Evolutionary conservation across 2,797 vertebrate species (phyloP), one percentile per base, ranked within the genome.

Genomic region (Anguilla anguilla): DNA sequence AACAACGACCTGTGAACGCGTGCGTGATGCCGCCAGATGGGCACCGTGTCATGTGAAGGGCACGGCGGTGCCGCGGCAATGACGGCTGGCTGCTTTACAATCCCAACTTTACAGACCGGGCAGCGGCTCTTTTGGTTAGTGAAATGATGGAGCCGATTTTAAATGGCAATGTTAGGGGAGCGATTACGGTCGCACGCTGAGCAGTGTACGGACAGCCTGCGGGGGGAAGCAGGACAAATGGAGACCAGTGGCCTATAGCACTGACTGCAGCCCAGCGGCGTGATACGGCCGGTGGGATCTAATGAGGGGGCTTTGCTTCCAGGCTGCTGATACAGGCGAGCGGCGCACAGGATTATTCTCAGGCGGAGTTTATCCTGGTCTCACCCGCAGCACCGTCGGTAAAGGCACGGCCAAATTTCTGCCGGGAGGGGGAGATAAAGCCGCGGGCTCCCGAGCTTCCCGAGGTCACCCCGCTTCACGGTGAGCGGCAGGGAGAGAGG

Each of bases 341-440:
- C 3, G 28, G 39, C 39, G 13, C 17, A 22, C 39, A 5, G 39
- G 43, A 82, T 51, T 82, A 82, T 25, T n/a, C 4, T 22, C 22
- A 10, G 22, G 11, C 79, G 13, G 15, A 46, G 3, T 79, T 39
- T 51, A 49, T 82, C 46, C 79, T n/a, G 79, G 79, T 82, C 43
- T 82, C 22, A 5, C 79, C 1, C 7, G 64, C 22, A 46, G 2
- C 6, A 7, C 15, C 10, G 43, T 46, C 1, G 17, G 74, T 79
- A 17, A 79, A 79, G 35, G 17, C n/a, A 10, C 7, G 10, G 28
- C 69, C 22, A 9, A 72, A 46, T 39, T 77, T 17, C 3, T 25
- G 6, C n/a, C 35, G n/a, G 11, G 69, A 72, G 15, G 61, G 61
- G 4, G 43, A 46, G 4, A 88, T 91, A 77, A 90, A 72, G 25